A percentile compares a stretch with the other conserved stretches of the same genome.
Conservation (phyloP, 2,797 vertebrate species). For the Trachurus trachurus region DNA sequence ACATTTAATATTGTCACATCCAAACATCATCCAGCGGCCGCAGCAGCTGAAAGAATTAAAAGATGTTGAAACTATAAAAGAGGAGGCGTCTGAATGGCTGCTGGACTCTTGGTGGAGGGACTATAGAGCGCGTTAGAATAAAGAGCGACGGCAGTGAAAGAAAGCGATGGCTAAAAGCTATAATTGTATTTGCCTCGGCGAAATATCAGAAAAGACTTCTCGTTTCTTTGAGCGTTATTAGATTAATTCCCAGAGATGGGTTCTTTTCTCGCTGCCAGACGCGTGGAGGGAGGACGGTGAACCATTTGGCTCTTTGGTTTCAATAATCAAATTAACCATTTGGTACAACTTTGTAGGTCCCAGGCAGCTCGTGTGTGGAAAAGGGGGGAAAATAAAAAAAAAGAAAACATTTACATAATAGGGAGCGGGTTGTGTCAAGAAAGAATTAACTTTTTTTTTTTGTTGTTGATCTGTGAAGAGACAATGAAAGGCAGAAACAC, state of each 20-base stretch:
- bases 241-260: conserved; percentile 96
- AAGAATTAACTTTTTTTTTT: conserved; percentile 80
- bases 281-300: conserved; percentile 97
- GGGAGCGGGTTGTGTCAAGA: conserved; percentile 84
- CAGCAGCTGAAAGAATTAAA: conserved; percentile 83
- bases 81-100: conserved; percentile 81
- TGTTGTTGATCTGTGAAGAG: conserved; percentile 84
- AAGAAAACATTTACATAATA: conserved; percentile 90
- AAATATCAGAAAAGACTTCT: conserved; percentile 97
- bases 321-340: conserved; percentile 99
- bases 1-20: conserved; percentile 38
- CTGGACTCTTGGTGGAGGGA: conserved; percentile 78
- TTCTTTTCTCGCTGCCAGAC: conserved; percentile 93
- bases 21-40: conserved; percentile 48
- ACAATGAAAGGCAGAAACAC: conserved; percentile 78
- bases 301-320: conserved; percentile 97
- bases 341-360: conserved; percentile 93
- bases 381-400: conserved; percentile 87
- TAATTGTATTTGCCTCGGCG: conserved; percentile 99
- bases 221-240: conserved; percentile 97
- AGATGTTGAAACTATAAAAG: conserved; percentile 86
- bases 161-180: conserved; percentile 89
- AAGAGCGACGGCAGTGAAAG: conserved; percentile 89
- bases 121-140: conserved; percentile 84
- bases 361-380: conserved; percentile 92